phyloP scores from a whole-genome alignment of 2,888 invertebrate genomes.

The Lathronympha strigana region DNA sequence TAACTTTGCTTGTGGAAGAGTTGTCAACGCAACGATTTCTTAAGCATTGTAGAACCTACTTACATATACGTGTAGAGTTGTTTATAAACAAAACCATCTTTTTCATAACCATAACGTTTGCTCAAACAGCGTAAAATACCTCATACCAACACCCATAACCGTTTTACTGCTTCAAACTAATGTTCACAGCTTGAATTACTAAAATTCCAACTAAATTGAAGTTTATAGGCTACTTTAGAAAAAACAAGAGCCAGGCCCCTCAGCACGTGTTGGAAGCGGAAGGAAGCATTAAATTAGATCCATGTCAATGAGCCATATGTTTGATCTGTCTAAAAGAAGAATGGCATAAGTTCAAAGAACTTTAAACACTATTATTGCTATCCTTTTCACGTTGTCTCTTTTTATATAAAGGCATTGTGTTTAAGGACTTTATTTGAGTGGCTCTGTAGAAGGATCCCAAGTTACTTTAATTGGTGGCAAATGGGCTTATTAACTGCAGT shows the following conservation, averaged over 20 bases:
- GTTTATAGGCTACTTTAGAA: slow-evolving; percentile 19
- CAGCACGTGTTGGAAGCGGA: slow-evolving; percentile 63
- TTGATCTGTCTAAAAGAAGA: slow-evolving; percentile 5
- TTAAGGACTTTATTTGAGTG: slow-evolving; percentile 9
- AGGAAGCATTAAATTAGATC: slow-evolving; percentile 63
- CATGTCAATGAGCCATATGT: slow-evolving; percentile 54
- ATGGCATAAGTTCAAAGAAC: background rate
- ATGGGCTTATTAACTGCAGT: background rate
- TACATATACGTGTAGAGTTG: background rate
- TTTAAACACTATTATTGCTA: background rate
- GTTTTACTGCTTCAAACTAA: slow-evolving; percentile 17
- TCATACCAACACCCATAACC: slow-evolving; percentile 8
- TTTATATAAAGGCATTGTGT: slow-evolving; percentile 1
- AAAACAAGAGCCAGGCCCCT: slow-evolving; percentile 48
- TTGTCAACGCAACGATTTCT: background rate
- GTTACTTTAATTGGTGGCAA: background rate
- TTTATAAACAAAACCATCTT: background rate
- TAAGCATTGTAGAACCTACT: background rate
- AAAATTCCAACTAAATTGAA: slow-evolving; percentile 26
- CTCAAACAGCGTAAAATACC: slow-evolving; percentile 12
- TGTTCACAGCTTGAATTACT: slow-evolving; percentile 21
- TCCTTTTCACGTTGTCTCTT: background rate
- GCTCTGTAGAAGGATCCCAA: background rate
- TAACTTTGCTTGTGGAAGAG: background rate
- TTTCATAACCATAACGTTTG: background rate